phyloP scores from a whole-genome alignment of 2,888 invertebrate genomes.

The Gari tellinella region DNA sequence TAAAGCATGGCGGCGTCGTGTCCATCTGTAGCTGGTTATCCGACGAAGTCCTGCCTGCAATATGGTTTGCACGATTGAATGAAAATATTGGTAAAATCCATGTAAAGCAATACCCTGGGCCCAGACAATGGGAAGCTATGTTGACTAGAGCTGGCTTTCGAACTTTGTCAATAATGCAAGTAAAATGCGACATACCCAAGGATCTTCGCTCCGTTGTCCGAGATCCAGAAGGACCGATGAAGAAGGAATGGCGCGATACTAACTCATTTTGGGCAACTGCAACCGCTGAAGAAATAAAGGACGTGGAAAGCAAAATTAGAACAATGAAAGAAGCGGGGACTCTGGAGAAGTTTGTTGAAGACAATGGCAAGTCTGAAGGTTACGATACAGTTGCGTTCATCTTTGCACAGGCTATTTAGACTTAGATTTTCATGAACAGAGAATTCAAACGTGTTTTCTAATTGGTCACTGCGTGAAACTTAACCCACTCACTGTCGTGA shows the following conservation, averaged over 20 bases:
- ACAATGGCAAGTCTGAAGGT: slow-evolving; percentile 3
- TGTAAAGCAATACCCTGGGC: neutral
- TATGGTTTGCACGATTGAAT: neutral
- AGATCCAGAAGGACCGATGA: slow-evolving; percentile 16
- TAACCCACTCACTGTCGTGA: too few relatives aligned
- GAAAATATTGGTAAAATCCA: slow-evolving; percentile 1
- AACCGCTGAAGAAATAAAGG: slow-evolving; percentile 11
- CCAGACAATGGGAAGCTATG: neutral
- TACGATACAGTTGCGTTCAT: slow-evolving; percentile 8
- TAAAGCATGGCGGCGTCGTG: slow-evolving; percentile 7
- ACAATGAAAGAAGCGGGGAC: slow-evolving; percentile 16
- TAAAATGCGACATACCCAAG: neutral
- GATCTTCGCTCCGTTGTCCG: neutral
- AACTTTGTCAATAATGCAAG: neutral
- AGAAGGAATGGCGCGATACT: slow-evolving; percentile 16
- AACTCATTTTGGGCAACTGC: slow-evolving; percentile 21
- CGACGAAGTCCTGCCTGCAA: neutral
- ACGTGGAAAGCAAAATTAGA: slow-evolving; percentile 5
- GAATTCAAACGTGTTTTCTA: too few relatives aligned
- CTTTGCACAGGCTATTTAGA: neutral
- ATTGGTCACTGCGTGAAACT: too few relatives aligned
- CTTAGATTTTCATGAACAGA: too few relatives aligned
- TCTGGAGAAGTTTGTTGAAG: slow-evolving; percentile 20
- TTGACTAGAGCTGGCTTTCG: neutral
- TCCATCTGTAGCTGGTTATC: slow-evolving; percentile 9